Percentiles rank a stretch among this genome's conserved stretches.
Conservation (phyloP, 2,888 invertebrate genomes). For the Tetranychus piercei region DNA sequence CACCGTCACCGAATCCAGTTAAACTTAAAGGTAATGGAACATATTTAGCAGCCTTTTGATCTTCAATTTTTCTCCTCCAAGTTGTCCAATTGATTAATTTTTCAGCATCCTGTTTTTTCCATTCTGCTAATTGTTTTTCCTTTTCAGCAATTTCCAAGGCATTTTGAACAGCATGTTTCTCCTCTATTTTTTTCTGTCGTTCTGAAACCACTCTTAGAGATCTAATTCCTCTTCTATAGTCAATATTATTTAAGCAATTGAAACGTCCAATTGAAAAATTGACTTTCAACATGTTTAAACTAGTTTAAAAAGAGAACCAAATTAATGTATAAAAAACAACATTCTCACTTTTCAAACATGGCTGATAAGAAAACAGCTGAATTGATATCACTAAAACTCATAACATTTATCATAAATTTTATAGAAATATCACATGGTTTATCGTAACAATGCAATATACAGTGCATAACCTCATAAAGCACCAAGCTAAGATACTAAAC, state of each 20-base stretch:
- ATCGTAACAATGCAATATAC: too few relatives aligned
- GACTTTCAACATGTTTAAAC: neutral
- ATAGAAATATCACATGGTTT: too few relatives aligned
- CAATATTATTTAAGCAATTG: neutral
- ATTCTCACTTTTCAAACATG: too few relatives aligned
- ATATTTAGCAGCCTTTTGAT: constrained; percentile 13
- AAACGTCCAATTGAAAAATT: neutral
- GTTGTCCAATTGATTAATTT: constrained; percentile 14
- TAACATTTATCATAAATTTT: too few relatives aligned
- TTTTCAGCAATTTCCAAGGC: neutral
- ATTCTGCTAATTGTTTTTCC: neutral
- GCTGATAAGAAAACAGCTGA: too few relatives aligned
- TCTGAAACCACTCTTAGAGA: neutral
- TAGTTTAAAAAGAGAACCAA: too few relatives aligned
- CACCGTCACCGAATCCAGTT: constrained; percentile 20
- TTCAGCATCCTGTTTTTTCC: neutral
- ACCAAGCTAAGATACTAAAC: too few relatives aligned
- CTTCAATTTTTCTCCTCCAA: constrained; percentile 20
- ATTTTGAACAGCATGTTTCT: neutral
- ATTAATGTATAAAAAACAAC: too few relatives aligned
- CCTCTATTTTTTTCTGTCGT: neutral
- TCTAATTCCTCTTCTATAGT: neutral
- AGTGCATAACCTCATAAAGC: too few relatives aligned
- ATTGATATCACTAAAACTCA: too few relatives aligned
- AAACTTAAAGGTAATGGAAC: constrained; percentile 21